Base-by-base conservation (phyloP, 2,113 vertebrate species). In the Furnarius figulus region DNA sequence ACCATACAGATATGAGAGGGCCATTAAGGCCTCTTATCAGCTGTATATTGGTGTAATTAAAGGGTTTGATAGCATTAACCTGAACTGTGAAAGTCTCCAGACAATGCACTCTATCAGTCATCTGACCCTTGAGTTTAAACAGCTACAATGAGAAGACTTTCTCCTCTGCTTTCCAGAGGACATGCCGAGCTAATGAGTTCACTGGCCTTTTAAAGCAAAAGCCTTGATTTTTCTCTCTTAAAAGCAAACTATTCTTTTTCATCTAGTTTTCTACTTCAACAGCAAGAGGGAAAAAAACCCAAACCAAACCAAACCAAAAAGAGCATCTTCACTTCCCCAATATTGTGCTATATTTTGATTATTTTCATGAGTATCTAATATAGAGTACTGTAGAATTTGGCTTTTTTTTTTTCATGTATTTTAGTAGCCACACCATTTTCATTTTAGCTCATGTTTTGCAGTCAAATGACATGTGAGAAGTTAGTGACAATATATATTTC, bases 1-100 rank as follows among this genome's bases (percentile, higher is more conserved):
- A 97, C 98, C 96, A 90, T 85, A 94, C 96, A 98, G 99, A 99
- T 99, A 99, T 97, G 98, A 98, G 98, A 98, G 97, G 98, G 97
- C 98, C 98, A 99, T 99, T 99, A 99, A 97, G 97, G 97, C 96
- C 97, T 97, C 98, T 99, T 99, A 99, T 99, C 99, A 97, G 97
- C 97, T 97, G 97, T 97, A 98, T 98, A 98, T 99, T 97, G 97
- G 96, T 97, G 98, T 99, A 98, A 99, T 99, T 99, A 99, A 98
- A 99, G 98, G 96, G 96, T 97, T 96, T 98, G 98, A 99, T 99
- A 99, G 96, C 98, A 97, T 95, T 97, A 97, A 98, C 95, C 95
- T 97, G 97, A 98, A 98, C 97, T 98, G 97, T 94, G 97, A 98
- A 98, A 97, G 96, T 98, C 98, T 98, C 97, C 96, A 98, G 98